Conservation (phyloP, 1,140 invertebrate genomes). For the Drosophila bocqueti region DNA sequence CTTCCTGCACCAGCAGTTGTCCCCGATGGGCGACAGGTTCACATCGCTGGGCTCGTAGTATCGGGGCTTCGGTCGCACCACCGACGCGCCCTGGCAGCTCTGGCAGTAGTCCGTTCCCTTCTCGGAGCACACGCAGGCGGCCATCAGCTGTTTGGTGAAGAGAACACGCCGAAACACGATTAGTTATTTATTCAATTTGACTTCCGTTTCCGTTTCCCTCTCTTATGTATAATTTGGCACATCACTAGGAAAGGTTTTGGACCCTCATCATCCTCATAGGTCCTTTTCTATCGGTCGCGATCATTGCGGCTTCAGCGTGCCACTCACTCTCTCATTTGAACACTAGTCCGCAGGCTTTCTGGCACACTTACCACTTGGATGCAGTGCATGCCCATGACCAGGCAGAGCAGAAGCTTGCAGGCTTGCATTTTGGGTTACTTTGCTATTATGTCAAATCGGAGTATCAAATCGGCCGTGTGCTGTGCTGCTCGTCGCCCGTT, state of each 20-base stretch:
- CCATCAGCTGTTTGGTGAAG: conserved; percentile 42
- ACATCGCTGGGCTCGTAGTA: conserved; percentile 57
- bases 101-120: conserved; percentile 80
- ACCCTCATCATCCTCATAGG: too few relatives aligned
- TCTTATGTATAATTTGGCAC: background rate
- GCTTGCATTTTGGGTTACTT: conserved; percentile 22
- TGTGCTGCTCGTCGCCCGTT: conserved; percentile 55
- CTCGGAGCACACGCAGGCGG: conserved; percentile 79
- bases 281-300: background rate
- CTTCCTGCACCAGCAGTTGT: conserved; percentile 81
- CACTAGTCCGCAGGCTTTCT: background rate
- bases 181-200: background rate
- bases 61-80: conserved; percentile 67
- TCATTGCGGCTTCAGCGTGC: too few relatives aligned
- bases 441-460: conserved; percentile 38
- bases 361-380: conserved; percentile 23
- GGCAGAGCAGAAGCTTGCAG: conserved; percentile 54
- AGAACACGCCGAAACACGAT: background rate
- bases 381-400: conserved; percentile 57
- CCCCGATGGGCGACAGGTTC: conserved; percentile 74
- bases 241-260: background rate
- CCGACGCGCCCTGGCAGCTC: conserved; percentile 56
- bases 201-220: background rate
- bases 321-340: background rate
- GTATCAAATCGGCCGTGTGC: conserved; percentile 44